Percentiles rank a stretch among this genome's conserved stretches.
Evolutionary conservation across 2,113 vertebrate genomes (phyloP).

Genomic region (Catagonus wagneri): DNA sequence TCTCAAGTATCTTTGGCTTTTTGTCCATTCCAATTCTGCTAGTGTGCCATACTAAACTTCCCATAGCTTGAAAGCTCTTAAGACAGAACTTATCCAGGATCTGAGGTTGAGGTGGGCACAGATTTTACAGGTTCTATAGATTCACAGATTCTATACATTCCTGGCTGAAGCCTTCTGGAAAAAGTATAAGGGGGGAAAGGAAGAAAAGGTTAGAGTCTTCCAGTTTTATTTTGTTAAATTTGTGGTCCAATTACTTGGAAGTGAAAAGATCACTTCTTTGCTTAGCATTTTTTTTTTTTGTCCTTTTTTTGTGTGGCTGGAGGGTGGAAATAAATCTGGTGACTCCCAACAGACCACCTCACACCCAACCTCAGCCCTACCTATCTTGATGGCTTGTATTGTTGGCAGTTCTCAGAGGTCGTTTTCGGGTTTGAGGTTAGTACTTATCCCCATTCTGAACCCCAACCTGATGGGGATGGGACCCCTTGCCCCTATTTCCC

Average conservation of each 20-base stretch:
- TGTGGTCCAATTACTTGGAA: neutral
- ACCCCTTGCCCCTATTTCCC: neutral
- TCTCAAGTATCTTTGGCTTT: neutral
- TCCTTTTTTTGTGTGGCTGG: neutral
- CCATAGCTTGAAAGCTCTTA: neutral
- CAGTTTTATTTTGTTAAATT: neutral
- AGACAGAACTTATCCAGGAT: neutral
- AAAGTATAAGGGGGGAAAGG: neutral
- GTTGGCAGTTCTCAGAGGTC: neutral
- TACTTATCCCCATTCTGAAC: neutral
- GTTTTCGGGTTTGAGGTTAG: neutral
- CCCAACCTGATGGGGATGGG: neutral
- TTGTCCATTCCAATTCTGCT: neutral
- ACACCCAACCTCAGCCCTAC: neutral
- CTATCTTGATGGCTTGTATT: neutral
- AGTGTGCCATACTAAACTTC: neutral
- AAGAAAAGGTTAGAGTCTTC: neutral
- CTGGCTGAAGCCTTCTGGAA: neutral
- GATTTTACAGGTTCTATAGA: neutral
- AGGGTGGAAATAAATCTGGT: neutral
- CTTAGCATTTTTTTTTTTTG: constrained; percentile 37
- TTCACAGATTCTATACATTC: neutral
- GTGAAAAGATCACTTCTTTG: neutral
- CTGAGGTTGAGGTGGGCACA: neutral
- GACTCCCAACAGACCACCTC: neutral